Base-by-base conservation (phyloP, 2,888 invertebrate genomes). In the Xylocampa areola region DNA sequence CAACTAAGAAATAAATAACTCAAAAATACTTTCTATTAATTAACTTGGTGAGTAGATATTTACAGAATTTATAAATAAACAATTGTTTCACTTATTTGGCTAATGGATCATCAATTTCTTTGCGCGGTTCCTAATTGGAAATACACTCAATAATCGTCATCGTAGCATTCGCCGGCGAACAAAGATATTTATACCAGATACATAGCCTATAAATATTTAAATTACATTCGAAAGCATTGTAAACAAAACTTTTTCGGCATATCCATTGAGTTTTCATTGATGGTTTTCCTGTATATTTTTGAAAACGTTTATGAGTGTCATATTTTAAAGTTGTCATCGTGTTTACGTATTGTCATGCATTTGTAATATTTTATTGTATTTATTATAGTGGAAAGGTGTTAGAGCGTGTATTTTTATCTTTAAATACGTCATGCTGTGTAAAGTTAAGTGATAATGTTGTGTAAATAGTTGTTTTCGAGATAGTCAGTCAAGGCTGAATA, bases 1-100 rank as follows among this genome's bases (percentile, higher is more conserved):
- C 88, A 86, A 86, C 83, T 87, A 84, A 81, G 84, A 91, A 90
- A 88, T 91, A 92, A 90, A 92, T 91, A 91, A 85, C 76, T 86
- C 82, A 74, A 76, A 80, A 85, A 84, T 85, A 87, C 81, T 81
- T 82, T 85, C 81, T 82, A 81, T 74, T 79, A 79, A 73, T 77
- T 71, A 71, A 79, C 84, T 88, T 81, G 90, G 92, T 93, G 66
- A 92, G 92, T 91, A 79, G 81, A 80, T 69, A 72, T 68, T 57
- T 60, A 59, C 41, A 47, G 60, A 53, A 72, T 73, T 68, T 57
- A 21, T 39, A 52, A 51, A 32, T 52, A 63, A 45, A 35, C 53
- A 37, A 41, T 49, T 45, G 30, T 29, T 35, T 48, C 13, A 47
- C 48, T 53, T 62, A 73, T 75, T 63, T 62, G 11, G 44, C 27